Conservation (phyloP, 2,113 vertebrate species). For the Arenaria interpres region DNA sequence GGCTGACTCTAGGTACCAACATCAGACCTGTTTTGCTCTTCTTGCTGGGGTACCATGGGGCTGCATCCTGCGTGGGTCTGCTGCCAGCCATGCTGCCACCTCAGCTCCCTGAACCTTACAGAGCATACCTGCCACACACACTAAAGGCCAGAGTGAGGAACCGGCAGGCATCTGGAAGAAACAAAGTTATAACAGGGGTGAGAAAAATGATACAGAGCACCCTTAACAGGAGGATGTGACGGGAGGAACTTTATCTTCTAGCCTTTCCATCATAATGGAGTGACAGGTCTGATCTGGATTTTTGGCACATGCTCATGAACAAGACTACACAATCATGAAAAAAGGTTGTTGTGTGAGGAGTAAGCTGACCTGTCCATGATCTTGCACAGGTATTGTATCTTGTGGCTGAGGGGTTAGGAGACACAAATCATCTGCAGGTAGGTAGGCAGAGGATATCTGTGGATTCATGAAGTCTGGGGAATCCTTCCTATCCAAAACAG, state of each 20-base stretch:
- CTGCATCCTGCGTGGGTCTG: background rate
- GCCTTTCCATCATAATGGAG: background rate
- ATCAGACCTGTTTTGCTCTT: background rate
- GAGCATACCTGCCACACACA: background rate
- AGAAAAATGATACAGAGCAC: background rate
- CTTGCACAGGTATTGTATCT: background rate
- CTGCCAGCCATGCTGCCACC: background rate
- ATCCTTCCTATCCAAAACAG: background rate
- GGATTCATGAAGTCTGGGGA: background rate
- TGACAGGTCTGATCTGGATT: background rate
- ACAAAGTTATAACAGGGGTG: background rate
- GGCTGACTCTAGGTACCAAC: background rate
- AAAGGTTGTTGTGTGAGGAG: rapidly evolving
- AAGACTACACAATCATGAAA: background rate
- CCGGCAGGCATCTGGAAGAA: background rate
- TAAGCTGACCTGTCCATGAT: background rate
- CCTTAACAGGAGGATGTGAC: background rate
- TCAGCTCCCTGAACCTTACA: rapidly evolving
- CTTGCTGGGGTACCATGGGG: background rate
- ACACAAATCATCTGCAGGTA: background rate
- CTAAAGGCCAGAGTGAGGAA: background rate
- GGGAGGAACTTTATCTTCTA: background rate
- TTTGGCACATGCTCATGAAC: background rate
- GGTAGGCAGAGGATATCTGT: background rate
- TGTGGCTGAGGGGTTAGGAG: background rate